phyloP scores from a whole-genome alignment of 1,140 invertebrate genomes.

The Dufourea novaeangliae region DNA sequence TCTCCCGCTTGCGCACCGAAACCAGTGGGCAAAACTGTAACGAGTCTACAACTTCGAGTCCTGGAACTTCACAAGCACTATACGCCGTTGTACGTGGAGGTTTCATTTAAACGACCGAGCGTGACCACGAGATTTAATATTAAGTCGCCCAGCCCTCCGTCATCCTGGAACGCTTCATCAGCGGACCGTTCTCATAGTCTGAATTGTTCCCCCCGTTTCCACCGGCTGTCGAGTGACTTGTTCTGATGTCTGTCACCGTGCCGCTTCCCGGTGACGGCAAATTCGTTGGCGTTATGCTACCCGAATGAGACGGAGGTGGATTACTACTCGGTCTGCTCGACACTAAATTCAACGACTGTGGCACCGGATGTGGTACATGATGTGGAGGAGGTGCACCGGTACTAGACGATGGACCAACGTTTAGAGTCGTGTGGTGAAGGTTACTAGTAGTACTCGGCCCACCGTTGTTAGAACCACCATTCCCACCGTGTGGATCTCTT shows the following conservation, averaged over 20 bases:
- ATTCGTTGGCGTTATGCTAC: slow-evolving; percentile 89
- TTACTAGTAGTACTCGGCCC: slow-evolving; percentile 68
- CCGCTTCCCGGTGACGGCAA: slow-evolving; percentile 86
- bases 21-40: slow-evolving; percentile 22
- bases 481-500: slow-evolving; percentile 82
- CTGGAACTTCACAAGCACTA: slow-evolving; percentile 62
- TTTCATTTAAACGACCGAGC: slow-evolving; percentile 62
- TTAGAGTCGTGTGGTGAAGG: slow-evolving; percentile 76
- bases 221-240: slow-evolving; percentile 81
- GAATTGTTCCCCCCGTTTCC: slow-evolving; percentile 81
- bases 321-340: slow-evolving; percentile 78
- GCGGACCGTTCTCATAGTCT: slow-evolving; percentile 91
- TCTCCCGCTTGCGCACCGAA: slow-evolving; percentile 1
- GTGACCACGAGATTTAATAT: slow-evolving; percentile 69
- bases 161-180: slow-evolving; percentile 91
- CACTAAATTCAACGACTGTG: slow-evolving; percentile 83
- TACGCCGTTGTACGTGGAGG: slow-evolving; percentile 70
- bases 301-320: slow-evolving; percentile 81
- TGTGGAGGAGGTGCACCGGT: slow-evolving; percentile 78
- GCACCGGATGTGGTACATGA: slow-evolving; percentile 82
- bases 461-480: slow-evolving; percentile 73
- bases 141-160: slow-evolving; percentile 93
- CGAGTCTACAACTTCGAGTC: slow-evolving; percentile 38
- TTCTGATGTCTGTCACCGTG: slow-evolving; percentile 73
- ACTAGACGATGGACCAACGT: slow-evolving; percentile 77